A percentile compares a stretch with the other conserved stretches of the same genome.
These are phyloP conservation scores for Prinia subflava DNA, from an alignment of 2,113 vertebrate genomes.

Conservation along the genomic window DNA sequence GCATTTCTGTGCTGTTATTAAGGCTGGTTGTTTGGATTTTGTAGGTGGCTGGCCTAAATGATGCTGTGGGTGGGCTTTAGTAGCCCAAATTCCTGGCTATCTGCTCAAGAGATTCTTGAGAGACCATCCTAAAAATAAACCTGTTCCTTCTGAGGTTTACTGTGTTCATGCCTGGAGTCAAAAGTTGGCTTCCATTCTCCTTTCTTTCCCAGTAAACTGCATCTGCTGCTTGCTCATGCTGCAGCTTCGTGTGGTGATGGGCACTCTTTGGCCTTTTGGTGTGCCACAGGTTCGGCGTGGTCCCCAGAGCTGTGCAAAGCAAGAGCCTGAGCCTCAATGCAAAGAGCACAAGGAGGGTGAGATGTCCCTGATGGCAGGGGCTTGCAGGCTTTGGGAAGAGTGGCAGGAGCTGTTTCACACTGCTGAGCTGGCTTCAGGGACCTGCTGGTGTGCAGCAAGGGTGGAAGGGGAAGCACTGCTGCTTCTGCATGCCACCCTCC, in stretches of 20 bases:
- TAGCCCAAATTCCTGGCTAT: not conserved
- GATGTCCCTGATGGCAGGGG: not conserved
- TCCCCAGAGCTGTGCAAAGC: accelerated
- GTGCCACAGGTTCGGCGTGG: accelerated
- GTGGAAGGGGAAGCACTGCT: not conserved
- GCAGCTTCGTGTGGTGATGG: not conserved
- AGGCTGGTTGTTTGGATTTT: not conserved
- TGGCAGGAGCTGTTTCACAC: not conserved
- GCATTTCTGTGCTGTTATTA: not conserved
- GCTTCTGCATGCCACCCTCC: not conserved
- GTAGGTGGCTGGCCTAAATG: not conserved
- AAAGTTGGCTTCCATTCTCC: not conserved
- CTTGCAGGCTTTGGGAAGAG: not conserved
- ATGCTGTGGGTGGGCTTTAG: not conserved
- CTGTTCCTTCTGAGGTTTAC: not conserved
- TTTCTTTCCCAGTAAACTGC: not conserved
- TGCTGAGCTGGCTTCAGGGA: not conserved
- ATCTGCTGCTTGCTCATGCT: not conserved
- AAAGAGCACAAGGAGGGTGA: not conserved
- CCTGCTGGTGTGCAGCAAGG: accelerated
- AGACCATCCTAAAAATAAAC: constrained; percentile 3
- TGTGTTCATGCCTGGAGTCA: not conserved
- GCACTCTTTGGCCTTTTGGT: not conserved
- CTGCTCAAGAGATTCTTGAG: not conserved
- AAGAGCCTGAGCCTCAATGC: not conserved